Evolutionary conservation across 2,888 invertebrate species (phyloP).

Genomic region (Synergus gifuensis): DNA sequence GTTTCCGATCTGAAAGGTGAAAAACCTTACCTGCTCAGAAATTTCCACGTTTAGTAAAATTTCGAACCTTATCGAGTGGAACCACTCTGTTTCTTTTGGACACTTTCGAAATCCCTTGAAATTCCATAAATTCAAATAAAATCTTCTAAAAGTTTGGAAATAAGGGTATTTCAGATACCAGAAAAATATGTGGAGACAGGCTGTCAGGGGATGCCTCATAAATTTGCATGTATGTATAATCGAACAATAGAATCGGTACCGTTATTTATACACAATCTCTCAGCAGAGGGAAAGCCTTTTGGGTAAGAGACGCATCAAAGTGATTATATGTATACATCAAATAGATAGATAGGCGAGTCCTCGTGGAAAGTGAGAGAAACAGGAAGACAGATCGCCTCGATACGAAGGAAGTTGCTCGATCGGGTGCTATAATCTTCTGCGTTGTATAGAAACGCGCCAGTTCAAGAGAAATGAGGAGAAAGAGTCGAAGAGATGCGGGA

Average conservation of each 20-base stretch:
- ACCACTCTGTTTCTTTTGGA: no score
- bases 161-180: background rate
- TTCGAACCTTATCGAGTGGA: background rate
- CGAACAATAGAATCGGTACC: conserved; percentile 15
- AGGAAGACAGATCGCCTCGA: conserved; percentile 31
- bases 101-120: no score
- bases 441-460: conserved; percentile 15
- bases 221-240: background rate
- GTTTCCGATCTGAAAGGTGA: background rate
- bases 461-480: conserved; percentile 47
- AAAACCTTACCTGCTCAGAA: conserved; percentile 14
- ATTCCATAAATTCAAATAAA: no score
- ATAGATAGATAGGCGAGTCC: background rate
- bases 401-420: conserved; percentile 39
- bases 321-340: conserved; percentile 2
- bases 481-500: conserved; percentile 43
- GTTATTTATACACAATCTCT: background rate
- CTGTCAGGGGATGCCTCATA: background rate
- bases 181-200: background rate
- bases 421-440: conserved; percentile 17
- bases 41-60: conserved; percentile 4
- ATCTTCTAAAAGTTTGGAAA: background rate
- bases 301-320: background rate
- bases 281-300: background rate
- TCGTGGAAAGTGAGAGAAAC: conserved; percentile 42